Evolutionary conservation across 2,888 invertebrate genomes (phyloP), one percentile per base, ranked within the genome.

Genomic region (Drosophila suboccidentalis): DNA sequence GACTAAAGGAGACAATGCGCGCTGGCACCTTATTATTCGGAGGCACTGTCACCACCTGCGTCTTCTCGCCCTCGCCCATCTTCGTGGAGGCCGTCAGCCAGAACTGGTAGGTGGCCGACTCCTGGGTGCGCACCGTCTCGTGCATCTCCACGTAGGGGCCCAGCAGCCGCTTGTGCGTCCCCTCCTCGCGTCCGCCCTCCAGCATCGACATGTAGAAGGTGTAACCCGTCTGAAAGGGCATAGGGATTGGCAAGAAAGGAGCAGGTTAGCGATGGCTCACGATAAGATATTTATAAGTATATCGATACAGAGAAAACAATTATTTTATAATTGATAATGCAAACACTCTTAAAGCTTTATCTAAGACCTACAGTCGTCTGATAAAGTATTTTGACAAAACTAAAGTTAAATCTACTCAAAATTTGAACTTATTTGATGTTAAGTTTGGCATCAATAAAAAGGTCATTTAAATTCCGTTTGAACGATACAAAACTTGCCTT

Each of bases 1-100:
- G 94, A 80, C 97, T 97, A 92, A 98, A 98, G 53, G 97, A 97
- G 3, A 97, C 96, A 91, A 98, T 97, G 92, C 95, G 94, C 39
- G 98, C 98, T 47, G 97, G 96, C 65, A 97, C 97, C 93, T 95
- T 95, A 87, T 95, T 95, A 46, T 95, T 95, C 0, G 97, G 96
- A 19, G 95, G 94, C 38, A 97, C 95, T 3, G 96, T 96, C 44
- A 96, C 95, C 10, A 96, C 96, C 63, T 95, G 94, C 0, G 97
- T 97, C 71, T 96, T 95, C 82, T 96, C 96, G 9, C 97, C 97
- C 93, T 97, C 97, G 0, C 97, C 97, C 55, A 97, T 95, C 85
- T 95, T 94, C 0, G 97, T 97, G 13, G 96, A 96, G 4, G 97
- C 97, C 0, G 95, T 95, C 29, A 96, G 94, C 94, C 94, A 94